phyloP scores from a whole-genome alignment of 64 coral and sea anemone genomes.

The Catalaphyllia jardinei region DNA sequence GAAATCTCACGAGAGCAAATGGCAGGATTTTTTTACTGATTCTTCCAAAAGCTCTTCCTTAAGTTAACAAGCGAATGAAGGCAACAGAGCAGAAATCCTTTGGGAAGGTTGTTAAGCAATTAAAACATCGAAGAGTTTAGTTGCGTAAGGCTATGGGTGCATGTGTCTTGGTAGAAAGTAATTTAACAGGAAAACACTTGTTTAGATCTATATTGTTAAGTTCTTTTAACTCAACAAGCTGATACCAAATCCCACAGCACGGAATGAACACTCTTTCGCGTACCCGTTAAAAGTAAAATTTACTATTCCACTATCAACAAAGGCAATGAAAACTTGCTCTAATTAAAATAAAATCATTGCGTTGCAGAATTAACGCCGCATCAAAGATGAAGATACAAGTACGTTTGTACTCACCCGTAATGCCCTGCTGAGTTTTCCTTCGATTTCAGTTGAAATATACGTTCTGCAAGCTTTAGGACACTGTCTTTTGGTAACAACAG shows the following conservation, averaged over 20 bases:
- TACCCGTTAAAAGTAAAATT: background rate
- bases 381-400: background rate
- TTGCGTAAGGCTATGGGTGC: too few species aligned
- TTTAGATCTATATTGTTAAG: background rate
- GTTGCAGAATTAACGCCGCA: slow-evolving; percentile 29
- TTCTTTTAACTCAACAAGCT: background rate
- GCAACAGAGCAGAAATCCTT: slow-evolving; percentile 41
- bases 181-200: background rate
- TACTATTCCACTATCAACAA: slow-evolving; percentile 9
- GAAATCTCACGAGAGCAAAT: background rate
- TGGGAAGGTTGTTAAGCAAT: slow-evolving; percentile 32
- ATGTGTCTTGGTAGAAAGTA: background rate
- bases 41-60: background rate
- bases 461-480: slow-evolving; percentile 36
- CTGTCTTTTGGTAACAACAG: background rate
- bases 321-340: slow-evolving; percentile 3
- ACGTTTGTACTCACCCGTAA: background rate
- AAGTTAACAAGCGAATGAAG: background rate
- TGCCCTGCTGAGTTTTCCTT: background rate
- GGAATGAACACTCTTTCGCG: background rate
- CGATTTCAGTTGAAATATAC: slow-evolving; percentile 15
- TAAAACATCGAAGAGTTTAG: background rate
- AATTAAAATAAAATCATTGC: slow-evolving; percentile 13
- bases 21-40: background rate
- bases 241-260: background rate